Percentiles rank a stretch among this genome's conserved stretches.
These are phyloP conservation scores for Hydrozoanthus gracilis DNA, from an alignment of 92 coral and sea anemone species.

Conservation along the genomic window DNA sequence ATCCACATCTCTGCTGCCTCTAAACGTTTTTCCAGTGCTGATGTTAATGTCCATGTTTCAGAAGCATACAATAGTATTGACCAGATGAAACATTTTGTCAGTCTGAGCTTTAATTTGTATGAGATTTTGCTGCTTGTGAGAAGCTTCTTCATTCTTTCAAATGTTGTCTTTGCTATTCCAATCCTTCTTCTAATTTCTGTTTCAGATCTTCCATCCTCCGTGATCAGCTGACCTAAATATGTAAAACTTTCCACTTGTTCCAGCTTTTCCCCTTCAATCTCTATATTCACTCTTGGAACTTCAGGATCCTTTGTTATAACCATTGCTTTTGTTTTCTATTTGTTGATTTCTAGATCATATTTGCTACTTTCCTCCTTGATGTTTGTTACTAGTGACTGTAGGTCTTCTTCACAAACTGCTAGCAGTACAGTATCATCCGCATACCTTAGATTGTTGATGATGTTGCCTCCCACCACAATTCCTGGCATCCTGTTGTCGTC, in stretches of 20 bases:
- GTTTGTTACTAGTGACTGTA: conserved; percentile 17
- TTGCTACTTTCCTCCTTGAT: conserved; percentile 18
- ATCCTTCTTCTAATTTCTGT: neutral
- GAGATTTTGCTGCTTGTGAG: conserved; percentile 10
- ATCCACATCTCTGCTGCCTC: conserved; percentile 14
- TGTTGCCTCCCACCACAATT: conserved; percentile 20
- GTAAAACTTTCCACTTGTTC: neutral
- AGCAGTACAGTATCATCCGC: conserved; percentile 1
- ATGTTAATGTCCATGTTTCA: conserved; percentile 27
- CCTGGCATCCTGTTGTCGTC: conserved; percentile 21
- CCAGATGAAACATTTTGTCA: conserved; percentile 9
- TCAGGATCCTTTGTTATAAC: conserved; percentile 11
- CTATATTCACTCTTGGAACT: neutral
- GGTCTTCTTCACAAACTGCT: conserved; percentile 15
- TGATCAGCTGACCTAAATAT: neutral
- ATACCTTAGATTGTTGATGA: conserved; percentile 16
- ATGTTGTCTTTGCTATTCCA: neutral
- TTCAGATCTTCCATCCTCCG: neutral
- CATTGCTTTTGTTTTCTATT: neutral
- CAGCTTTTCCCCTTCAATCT: neutral
- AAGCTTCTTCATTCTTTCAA: neutral
- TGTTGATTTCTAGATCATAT: conserved; percentile 10
- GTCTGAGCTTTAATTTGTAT: neutral
- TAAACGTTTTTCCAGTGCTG: conserved; percentile 1
- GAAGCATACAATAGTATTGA: conserved; percentile 19